Conservation (phyloP, 1,140 invertebrate genomes). For the Zaprionus taronus region DNA sequence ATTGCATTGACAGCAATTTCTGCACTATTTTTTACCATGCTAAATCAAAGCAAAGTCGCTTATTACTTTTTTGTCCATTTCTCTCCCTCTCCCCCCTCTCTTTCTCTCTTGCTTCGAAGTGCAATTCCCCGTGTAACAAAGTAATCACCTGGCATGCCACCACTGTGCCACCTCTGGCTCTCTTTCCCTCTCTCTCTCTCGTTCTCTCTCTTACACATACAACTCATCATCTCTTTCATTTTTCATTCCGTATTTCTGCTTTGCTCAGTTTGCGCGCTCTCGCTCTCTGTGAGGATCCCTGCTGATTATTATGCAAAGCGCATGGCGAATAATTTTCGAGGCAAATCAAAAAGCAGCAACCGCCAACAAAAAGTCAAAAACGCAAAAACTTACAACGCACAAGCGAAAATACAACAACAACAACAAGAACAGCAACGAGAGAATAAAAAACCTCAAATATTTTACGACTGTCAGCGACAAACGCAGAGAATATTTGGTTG, state of each 20-base stretch:
- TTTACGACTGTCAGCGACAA: conserved; percentile 54
- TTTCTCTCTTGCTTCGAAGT: background rate
- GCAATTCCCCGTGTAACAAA: conserved; percentile 40
- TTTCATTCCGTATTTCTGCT: background rate
- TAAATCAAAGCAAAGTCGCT: conserved; percentile 31
- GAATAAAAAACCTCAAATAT: conserved; percentile 33
- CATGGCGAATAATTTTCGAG: conserved; percentile 53
- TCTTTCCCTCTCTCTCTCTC: background rate
- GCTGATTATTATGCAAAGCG: conserved; percentile 59
- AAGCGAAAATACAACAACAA: conserved; percentile 6
- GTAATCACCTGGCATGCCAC: conserved; percentile 46
- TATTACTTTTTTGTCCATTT: conserved; percentile 11
- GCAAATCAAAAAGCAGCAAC: conserved; percentile 49
- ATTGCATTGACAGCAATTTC: conserved; percentile 17
- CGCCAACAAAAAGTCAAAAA: conserved; percentile 10
- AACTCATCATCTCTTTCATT: background rate
- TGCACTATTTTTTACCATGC: background rate
- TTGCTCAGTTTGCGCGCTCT: conserved; percentile 12
- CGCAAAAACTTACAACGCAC: conserved; percentile 32
- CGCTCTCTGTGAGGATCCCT: conserved; percentile 28
- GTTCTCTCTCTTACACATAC: background rate
- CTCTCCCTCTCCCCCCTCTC: background rate
- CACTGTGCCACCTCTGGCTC: background rate
- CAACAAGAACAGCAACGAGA: background rate
- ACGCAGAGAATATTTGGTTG: conserved; percentile 31